These are phyloP conservation scores for Dasypolia templi DNA, from an alignment of 2,888 invertebrate genomes.

Conservation along the genomic window DNA sequence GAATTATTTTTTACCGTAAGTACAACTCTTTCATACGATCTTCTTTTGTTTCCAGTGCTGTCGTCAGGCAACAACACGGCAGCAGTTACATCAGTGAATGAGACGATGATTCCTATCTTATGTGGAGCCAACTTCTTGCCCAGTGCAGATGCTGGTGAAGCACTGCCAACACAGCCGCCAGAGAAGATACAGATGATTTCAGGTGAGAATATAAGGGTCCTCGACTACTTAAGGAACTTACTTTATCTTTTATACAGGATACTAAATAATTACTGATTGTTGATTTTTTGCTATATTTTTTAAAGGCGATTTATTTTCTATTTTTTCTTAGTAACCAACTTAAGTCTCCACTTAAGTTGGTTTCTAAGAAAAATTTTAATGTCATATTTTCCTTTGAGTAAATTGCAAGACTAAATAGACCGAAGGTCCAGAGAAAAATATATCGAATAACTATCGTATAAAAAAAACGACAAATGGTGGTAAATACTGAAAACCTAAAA, in stretches of 20 bases:
- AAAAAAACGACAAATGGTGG: neutral
- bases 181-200: constrained; percentile 90
- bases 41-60: constrained; percentile 76
- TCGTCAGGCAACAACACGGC: constrained; percentile 84
- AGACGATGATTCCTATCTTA: constrained; percentile 79
- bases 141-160: constrained; percentile 82
- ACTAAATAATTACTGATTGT: no score
- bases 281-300: no score
- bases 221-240: neutral
- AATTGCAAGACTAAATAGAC: neutral
- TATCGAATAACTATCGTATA: neutral
- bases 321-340: no score
- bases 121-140: constrained; percentile 90
- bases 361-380: neutral
- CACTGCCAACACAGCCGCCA: constrained; percentile 86
- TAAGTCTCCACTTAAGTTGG: no score
- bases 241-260: no score
- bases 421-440: neutral
- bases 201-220: constrained; percentile 69
- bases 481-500: neutral
- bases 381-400: neutral
- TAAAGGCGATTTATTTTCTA: no score
- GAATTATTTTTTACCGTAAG: no score
- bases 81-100: constrained; percentile 83
- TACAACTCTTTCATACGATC: neutral